phyloP scores from a whole-genome alignment of 1,140 invertebrate species.

The Drosophila arawakana region DNA sequence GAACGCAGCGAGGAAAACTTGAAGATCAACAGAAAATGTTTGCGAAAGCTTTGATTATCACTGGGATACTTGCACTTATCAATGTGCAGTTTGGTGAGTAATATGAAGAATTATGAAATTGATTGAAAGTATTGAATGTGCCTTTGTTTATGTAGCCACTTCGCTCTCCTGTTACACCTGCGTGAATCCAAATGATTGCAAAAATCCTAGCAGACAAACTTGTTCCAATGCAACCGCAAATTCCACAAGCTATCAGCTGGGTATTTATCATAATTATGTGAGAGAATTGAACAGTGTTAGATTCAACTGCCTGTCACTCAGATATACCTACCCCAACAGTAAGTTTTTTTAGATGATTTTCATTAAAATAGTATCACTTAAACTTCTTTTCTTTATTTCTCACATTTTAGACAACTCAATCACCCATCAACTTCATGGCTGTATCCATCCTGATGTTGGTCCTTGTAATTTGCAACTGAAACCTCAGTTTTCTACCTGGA shows the following conservation, averaged over 20 bases:
- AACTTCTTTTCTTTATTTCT: neutral
- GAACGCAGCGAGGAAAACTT: neutral
- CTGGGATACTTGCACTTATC: constrained; percentile 45
- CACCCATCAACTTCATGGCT: constrained; percentile 59
- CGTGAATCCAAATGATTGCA: constrained; percentile 48
- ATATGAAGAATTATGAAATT: neutral
- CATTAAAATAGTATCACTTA: neutral
- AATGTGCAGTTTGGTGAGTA: constrained; percentile 59
- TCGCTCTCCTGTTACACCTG: constrained; percentile 65
- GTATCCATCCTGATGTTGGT: constrained; percentile 51
- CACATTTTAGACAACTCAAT: constrained; percentile 43
- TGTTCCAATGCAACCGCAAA: constrained; percentile 51
- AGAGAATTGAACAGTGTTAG: constrained; percentile 10
- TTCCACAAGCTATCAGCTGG: constrained; percentile 43
- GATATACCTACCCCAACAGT: constrained; percentile 27
- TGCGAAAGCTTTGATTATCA: constrained; percentile 39
- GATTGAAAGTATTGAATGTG: neutral
- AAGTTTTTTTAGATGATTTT: neutral
- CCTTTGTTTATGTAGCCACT: constrained; percentile 17
- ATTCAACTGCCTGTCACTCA: constrained; percentile 56
- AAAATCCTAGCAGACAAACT: constrained; percentile 47
- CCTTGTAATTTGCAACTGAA: constrained; percentile 45
- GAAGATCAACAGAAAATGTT: constrained; percentile 32
- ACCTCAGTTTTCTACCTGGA: constrained; percentile 42
- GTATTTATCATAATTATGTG: constrained; percentile 57